Percentiles rank a stretch among this genome's conserved stretches.
These are phyloP conservation scores for Lepidurus couesii DNA, from an alignment of 1,140 invertebrate species.

Conservation along the genomic window DNA sequence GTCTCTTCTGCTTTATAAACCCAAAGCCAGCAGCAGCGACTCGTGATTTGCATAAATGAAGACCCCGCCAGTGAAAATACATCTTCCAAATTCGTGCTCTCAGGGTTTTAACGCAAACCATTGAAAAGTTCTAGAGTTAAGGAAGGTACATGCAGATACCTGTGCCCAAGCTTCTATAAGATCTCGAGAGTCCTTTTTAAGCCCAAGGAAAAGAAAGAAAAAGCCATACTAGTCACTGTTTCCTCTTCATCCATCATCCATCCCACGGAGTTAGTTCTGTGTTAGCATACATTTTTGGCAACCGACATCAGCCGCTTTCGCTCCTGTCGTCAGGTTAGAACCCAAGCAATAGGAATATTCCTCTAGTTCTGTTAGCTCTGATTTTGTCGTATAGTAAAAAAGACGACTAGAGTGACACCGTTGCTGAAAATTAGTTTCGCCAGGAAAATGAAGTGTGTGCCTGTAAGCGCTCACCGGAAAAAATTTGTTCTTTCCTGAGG, in stretches of 20 bases:
- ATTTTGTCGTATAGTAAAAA: too few relatives aligned
- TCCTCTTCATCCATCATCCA: background rate
- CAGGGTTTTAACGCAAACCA: background rate
- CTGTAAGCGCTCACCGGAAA: background rate
- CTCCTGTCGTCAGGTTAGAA: background rate
- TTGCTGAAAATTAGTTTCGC: background rate
- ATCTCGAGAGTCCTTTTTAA: background rate
- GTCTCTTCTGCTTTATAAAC: background rate
- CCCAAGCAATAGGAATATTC: background rate
- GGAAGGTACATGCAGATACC: background rate
- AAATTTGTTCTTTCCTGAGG: background rate
- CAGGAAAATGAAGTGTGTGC: background rate
- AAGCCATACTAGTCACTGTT: background rate
- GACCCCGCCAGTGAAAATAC: background rate
- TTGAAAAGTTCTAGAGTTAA: background rate
- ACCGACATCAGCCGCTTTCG: background rate
- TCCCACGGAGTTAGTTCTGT: background rate
- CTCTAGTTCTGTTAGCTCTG: too few relatives aligned
- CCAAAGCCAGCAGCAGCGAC: background rate
- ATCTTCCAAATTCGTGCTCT: background rate
- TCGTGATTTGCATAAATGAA: conserved; percentile 19
- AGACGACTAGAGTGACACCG: too few relatives aligned
- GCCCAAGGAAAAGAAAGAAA: background rate
- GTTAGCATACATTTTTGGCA: too few relatives aligned
- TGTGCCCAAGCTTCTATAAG: background rate